Conservation (phyloP, 2,888 invertebrate genomes). For the Myathropa florea region DNA sequence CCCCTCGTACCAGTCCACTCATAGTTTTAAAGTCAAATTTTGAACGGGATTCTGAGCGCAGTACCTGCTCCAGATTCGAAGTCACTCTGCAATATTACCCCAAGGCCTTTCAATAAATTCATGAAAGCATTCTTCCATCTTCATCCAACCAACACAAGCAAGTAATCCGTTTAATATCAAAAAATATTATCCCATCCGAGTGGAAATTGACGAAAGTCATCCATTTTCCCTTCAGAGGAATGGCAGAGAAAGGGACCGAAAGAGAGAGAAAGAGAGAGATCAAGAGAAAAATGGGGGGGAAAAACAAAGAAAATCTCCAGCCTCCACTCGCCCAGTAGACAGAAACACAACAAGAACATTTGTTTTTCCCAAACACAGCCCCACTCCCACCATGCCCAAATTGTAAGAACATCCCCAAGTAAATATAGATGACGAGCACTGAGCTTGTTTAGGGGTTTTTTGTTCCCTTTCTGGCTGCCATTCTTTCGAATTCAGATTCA, state of each 20-base stretch:
- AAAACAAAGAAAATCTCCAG: slow-evolving; percentile 1
- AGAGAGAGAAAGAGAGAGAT: neutral
- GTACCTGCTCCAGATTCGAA: neutral
- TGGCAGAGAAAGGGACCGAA: neutral
- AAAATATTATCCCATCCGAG: slow-evolving; percentile 4
- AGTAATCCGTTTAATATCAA: neutral
- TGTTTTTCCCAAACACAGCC: slow-evolving; percentile 8
- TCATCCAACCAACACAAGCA: neutral
- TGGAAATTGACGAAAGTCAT: slow-evolving; percentile 29
- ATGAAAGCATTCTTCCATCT: neutral
- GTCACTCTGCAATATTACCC: neutral
- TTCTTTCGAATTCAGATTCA: neutral
- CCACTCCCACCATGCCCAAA: neutral
- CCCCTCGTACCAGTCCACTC: neutral
- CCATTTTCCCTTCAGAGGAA: neutral
- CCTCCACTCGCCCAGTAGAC: neutral
- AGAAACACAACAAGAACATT: slow-evolving; percentile 3
- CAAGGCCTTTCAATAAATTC: neutral
- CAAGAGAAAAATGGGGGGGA: neutral
- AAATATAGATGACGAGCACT: slow-evolving; percentile 42
- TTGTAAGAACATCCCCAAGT: slow-evolving; percentile 24
- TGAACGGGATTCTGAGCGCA: neutral
- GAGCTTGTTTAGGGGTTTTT: slow-evolving; percentile 27
- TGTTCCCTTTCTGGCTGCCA: neutral
- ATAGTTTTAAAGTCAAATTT: neutral